Percentiles rank a stretch among this genome's conserved stretches.
phyloP scores from a whole-genome alignment of 2,797 vertebrate species.

The Poeciliopsis infans region DNA sequence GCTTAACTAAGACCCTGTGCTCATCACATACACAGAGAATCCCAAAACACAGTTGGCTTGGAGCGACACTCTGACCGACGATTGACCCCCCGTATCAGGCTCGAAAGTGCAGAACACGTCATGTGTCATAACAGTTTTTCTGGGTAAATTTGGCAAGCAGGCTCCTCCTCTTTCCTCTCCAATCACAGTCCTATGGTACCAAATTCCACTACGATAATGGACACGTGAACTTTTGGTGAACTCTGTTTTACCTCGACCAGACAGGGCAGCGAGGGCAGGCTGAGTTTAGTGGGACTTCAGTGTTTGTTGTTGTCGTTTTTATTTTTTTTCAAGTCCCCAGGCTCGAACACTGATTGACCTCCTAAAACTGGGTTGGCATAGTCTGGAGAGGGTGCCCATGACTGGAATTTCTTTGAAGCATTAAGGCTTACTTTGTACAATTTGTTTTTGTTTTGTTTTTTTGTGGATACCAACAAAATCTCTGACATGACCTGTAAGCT shows the following conservation, averaged over 20 bases:
- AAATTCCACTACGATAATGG: slow-evolving; percentile 44
- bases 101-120: slow-evolving; percentile 70
- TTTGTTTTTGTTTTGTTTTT: slow-evolving; percentile 25
- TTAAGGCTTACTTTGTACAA: slow-evolving; percentile 14
- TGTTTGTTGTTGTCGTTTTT: slow-evolving; percentile 22
- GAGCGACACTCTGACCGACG: slow-evolving; percentile 76
- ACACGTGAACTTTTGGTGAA: slow-evolving; percentile 77
- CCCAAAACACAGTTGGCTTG: slow-evolving; percentile 52
- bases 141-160: slow-evolving; percentile 46
- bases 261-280: slow-evolving; percentile 36
- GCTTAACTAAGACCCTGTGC: slow-evolving; percentile 7
- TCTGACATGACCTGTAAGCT: neutral
- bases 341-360: slow-evolving; percentile 56
- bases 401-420: slow-evolving; percentile 26
- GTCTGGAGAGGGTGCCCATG: slow-evolving; percentile 21
- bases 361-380: slow-evolving; percentile 10
- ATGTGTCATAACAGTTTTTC: slow-evolving; percentile 59
- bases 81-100: slow-evolving; percentile 69
- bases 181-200: slow-evolving; percentile 51
- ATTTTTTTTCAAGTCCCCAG: slow-evolving; percentile 14
- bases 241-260: slow-evolving; percentile 39
- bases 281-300: slow-evolving; percentile 51
- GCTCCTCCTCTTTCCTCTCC: slow-evolving; percentile 33
- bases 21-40: slow-evolving; percentile 17
- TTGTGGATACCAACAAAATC: neutral